phyloP scores from a whole-genome alignment of 2,113 vertebrate genomes.

The Cynocephalus volans region DNA sequence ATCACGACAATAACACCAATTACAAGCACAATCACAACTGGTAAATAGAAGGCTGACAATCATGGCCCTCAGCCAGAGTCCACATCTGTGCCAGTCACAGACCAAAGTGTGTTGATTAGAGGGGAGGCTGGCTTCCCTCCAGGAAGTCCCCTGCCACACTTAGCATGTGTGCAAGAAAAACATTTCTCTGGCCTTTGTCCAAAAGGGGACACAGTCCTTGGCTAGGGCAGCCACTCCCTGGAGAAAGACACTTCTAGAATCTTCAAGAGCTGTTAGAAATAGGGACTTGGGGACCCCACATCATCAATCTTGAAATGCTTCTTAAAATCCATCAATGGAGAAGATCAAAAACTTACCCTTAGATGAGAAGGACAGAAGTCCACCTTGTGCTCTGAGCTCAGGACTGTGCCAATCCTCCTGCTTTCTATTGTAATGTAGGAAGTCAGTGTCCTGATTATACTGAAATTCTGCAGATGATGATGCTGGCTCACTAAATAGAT shows the following conservation, averaged over 20 bases:
- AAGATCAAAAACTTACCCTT: neutral
- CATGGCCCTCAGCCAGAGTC: neutral
- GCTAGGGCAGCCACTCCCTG: neutral
- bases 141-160: neutral
- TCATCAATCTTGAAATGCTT: neutral
- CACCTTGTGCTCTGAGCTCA: neutral
- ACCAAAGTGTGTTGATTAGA: rapidly evolving
- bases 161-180: neutral
- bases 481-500: neutral
- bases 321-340: neutral
- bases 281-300: neutral
- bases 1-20: neutral
- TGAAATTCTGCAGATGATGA: neutral
- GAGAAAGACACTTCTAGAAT: neutral
- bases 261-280: neutral
- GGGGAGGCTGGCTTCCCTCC: neutral
- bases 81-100: neutral
- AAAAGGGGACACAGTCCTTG: neutral
- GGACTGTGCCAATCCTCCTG: neutral
- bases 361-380: neutral
- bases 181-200: neutral
- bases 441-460: neutral
- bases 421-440: neutral
- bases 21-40: neutral
- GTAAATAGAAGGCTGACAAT: neutral